Conservation (phyloP, 1,140 invertebrate species). For the Neoseiulus cucumeris region DNA sequence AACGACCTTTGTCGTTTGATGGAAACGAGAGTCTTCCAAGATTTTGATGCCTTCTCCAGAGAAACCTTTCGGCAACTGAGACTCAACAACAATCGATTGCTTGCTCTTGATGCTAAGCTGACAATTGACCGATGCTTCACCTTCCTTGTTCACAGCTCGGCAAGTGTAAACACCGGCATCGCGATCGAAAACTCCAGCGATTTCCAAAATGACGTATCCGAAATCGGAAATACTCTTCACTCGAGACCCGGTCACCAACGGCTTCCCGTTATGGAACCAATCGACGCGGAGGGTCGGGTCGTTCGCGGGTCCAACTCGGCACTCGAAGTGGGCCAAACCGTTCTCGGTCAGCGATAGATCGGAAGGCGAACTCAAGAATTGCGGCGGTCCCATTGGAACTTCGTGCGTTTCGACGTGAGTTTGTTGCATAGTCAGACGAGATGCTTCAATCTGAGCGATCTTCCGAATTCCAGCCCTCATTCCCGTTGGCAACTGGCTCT, state of each 20-base stretch:
- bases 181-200: slow-evolving; percentile 62
- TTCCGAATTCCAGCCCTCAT: slow-evolving; percentile 82
- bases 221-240: slow-evolving; percentile 82
- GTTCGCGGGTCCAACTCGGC: slow-evolving; percentile 63
- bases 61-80: slow-evolving; percentile 67
- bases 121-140: slow-evolving; percentile 65
- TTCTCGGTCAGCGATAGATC: slow-evolving; percentile 70
- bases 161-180: slow-evolving; percentile 75
- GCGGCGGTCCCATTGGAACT: slow-evolving; percentile 53
- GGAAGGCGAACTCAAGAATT: slow-evolving; percentile 67
- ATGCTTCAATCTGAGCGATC: slow-evolving; percentile 67
- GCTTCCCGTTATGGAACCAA: slow-evolving; percentile 89
- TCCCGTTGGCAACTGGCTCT: slow-evolving; percentile 71
- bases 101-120: slow-evolving; percentile 44
- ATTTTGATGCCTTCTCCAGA: slow-evolving; percentile 64
- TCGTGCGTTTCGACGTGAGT: slow-evolving; percentile 25
- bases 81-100: slow-evolving; percentile 67
- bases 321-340: slow-evolving; percentile 75
- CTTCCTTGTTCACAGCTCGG: slow-evolving; percentile 66
- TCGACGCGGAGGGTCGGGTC: slow-evolving; percentile 81
- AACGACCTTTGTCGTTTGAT: slow-evolving; percentile 52
- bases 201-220: slow-evolving; percentile 76
- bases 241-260: slow-evolving; percentile 50
- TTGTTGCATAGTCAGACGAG: slow-evolving; percentile 40
- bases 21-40: slow-evolving; percentile 66